Conservation (phyloP, 2,113 vertebrate genomes). For the Notothenia rossii region DNA sequence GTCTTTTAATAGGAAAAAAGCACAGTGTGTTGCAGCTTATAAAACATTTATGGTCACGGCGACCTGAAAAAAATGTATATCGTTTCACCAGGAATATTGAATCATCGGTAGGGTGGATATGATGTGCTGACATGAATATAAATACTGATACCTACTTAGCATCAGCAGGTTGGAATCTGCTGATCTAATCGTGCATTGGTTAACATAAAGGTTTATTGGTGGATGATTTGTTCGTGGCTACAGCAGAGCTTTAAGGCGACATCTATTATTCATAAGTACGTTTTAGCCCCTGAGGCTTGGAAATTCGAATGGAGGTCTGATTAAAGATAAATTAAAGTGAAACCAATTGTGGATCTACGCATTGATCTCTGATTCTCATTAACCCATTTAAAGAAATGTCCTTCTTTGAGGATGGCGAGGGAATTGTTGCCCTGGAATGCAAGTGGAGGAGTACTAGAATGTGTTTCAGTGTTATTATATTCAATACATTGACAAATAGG, state of each 20-base stretch:
- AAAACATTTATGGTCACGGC: conserved; percentile 42
- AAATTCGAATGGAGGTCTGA: conserved; percentile 36
- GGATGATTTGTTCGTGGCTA: conserved; percentile 10
- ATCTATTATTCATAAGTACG: conserved; percentile 32
- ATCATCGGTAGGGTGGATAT: conserved; percentile 15
- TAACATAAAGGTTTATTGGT: background rate
- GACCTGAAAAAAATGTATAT: conserved; percentile 21
- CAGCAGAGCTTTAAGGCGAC: conserved; percentile 12
- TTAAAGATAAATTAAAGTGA: conserved; percentile 67
- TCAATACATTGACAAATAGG: conserved; percentile 43
- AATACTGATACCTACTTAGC: conserved; percentile 31
- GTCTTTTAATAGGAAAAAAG: conserved; percentile 30
- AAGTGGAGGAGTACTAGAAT: background rate
- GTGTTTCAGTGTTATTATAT: conserved; percentile 21
- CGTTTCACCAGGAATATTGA: conserved; percentile 35
- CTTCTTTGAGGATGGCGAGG: conserved; percentile 47
- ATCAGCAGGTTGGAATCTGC: conserved; percentile 44
- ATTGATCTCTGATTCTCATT: conserved; percentile 79
- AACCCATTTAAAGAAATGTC: conserved; percentile 70
- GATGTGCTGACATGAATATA: conserved; percentile 44
- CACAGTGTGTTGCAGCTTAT: conserved; percentile 24
- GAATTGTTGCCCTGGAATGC: conserved; percentile 71
- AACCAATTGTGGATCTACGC: conserved; percentile 55
- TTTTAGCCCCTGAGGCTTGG: conserved; percentile 26
- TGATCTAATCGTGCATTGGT: conserved; percentile 37